phyloP scores from a whole-genome alignment of 2,888 invertebrate genomes.

The Odontocolon sp. region DNA sequence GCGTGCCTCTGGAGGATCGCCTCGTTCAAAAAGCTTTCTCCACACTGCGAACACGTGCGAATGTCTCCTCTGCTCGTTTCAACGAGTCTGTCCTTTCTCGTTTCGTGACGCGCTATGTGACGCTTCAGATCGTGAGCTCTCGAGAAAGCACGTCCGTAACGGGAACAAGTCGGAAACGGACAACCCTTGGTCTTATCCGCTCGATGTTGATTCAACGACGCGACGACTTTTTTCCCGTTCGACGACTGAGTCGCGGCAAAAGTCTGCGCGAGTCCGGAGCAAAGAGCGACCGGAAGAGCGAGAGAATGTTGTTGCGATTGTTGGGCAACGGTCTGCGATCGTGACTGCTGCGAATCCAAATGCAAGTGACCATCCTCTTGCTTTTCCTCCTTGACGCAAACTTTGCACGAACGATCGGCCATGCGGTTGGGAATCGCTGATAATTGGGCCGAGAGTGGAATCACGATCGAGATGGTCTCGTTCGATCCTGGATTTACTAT shows the following conservation, averaged over 20 bases:
- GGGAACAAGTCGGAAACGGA: slow-evolving; percentile 76
- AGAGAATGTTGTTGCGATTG: too few relatives aligned
- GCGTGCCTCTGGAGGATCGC: slow-evolving; percentile 67
- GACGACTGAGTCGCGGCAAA: neutral
- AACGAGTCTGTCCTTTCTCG: slow-evolving; percentile 65
- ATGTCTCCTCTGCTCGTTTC: slow-evolving; percentile 44
- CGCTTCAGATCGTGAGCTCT: slow-evolving; percentile 78
- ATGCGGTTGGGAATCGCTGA: slow-evolving; percentile 68
- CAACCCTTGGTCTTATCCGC: slow-evolving; percentile 77
- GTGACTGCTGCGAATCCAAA: neutral
- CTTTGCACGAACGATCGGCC: slow-evolving; percentile 65
- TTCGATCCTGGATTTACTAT: slow-evolving; percentile 74
- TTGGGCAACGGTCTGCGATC: neutral
- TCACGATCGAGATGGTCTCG: slow-evolving; percentile 73
- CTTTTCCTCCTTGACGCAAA: slow-evolving; percentile 62
- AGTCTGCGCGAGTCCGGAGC: neutral
- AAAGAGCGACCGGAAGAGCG: neutral
- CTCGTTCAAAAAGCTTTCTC: slow-evolving; percentile 70
- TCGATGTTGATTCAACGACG: slow-evolving; percentile 23
- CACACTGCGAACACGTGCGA: slow-evolving; percentile 68
- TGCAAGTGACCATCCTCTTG: slow-evolving; percentile 19
- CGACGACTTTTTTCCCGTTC: neutral
- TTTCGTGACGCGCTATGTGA: slow-evolving; percentile 77
- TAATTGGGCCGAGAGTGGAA: slow-evolving; percentile 75
- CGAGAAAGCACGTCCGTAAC: slow-evolving; percentile 77